phyloP scores from a whole-genome alignment of 2,888 invertebrate species.

The Sesia apiformis region DNA sequence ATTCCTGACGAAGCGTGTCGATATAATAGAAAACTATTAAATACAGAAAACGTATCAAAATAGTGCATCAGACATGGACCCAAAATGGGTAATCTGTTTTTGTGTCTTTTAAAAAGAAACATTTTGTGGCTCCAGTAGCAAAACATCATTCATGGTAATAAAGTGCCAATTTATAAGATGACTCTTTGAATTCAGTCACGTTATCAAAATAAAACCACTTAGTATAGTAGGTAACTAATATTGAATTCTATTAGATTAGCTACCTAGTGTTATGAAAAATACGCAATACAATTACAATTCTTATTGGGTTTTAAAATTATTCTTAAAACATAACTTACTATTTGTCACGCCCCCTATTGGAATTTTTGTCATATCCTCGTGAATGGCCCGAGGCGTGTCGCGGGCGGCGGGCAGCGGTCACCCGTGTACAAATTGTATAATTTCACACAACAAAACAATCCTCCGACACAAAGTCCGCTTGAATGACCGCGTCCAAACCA shows the following conservation, averaged over 20 bases:
- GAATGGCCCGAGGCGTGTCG: slow-evolving; percentile 22
- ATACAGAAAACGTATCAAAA: slow-evolving; percentile 33
- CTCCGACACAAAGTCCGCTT: slow-evolving; percentile 25
- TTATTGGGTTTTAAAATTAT: too few relatives aligned
- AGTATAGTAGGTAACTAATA: too few relatives aligned
- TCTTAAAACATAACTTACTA: too few relatives aligned
- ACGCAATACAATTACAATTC: too few relatives aligned
- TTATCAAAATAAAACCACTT: too few relatives aligned
- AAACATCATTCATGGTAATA: slow-evolving; percentile 14
- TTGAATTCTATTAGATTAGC: too few relatives aligned
- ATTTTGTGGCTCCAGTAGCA: slow-evolving; percentile 44
- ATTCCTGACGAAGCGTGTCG: slow-evolving; percentile 51
- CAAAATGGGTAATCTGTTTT: slow-evolving; percentile 30
- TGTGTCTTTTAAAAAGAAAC: slow-evolving; percentile 19
- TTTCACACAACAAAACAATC: slow-evolving; percentile 55
- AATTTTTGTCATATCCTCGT: not conserved
- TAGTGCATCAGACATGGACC: slow-evolving; percentile 29
- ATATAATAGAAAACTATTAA: slow-evolving; percentile 59
- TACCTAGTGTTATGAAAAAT: too few relatives aligned
- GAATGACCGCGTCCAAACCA: slow-evolving; percentile 54
- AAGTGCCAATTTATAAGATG: too few relatives aligned
- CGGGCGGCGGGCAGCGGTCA: slow-evolving; percentile 27
- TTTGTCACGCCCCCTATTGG: not conserved
- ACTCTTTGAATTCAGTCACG: too few relatives aligned
- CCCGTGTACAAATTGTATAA: slow-evolving; percentile 59